Conservation (phyloP, 2,797 vertebrate species). For the Oreochromis grahami region DNA sequence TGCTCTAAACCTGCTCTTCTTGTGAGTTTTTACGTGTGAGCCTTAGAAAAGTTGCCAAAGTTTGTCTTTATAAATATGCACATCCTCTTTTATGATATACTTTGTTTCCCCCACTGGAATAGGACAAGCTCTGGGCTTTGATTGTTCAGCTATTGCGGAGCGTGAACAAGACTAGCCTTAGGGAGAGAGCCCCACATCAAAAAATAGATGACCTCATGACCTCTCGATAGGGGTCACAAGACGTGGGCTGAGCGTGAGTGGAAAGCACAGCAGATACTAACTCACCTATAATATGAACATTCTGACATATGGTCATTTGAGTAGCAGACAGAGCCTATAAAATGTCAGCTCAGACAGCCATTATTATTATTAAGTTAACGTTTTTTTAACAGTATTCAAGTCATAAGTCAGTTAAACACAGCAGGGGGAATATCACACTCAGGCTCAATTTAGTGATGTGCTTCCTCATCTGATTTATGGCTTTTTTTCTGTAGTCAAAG, state of each 20-base stretch:
- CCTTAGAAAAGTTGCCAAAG: constrained; percentile 17
- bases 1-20: constrained; percentile 2
- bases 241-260: constrained; percentile 24
- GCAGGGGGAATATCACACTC: not conserved
- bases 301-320: constrained; percentile 47
- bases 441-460: not conserved
- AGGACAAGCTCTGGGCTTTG: constrained; percentile 45
- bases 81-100: constrained; percentile 28
- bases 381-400: constrained; percentile 43
- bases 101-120: constrained; percentile 44
- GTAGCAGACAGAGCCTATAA: constrained; percentile 30
- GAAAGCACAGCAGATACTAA: constrained; percentile 42
- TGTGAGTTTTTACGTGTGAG: constrained; percentile 6
- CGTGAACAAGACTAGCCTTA: constrained; percentile 12
- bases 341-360: constrained; percentile 10
- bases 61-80: constrained; percentile 25
- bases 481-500: not conserved
- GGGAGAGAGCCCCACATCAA: not conserved
- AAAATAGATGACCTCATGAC: constrained; percentile 9
- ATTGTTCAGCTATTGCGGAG: constrained; percentile 52
- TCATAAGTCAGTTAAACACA: not conserved
- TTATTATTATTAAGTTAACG: constrained; percentile 32
- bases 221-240: constrained; percentile 27
- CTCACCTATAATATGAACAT: constrained; percentile 27
- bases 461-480: not conserved